phyloP scores from a whole-genome alignment of 30 jellyfish, hydroid and myxozoan species.

The Hydra vulgaris region DNA sequence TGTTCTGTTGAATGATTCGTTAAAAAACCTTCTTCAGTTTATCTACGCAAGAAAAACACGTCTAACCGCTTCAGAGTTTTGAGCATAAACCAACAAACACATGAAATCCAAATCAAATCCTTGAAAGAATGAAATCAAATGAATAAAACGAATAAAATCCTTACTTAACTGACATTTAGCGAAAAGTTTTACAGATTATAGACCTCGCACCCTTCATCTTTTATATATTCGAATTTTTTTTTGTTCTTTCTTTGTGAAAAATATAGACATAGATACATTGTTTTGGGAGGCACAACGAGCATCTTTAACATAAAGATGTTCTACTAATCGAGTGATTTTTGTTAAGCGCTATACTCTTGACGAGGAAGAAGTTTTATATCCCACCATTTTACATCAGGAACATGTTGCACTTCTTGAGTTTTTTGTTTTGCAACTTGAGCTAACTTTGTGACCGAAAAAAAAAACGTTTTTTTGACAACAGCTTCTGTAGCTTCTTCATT shows the following conservation, averaged over 20 bases:
- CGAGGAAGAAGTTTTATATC: constrained; percentile 30
- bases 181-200: too few species aligned
- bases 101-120: too few species aligned
- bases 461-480: constrained; percentile 83
- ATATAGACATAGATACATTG: constrained; percentile 74
- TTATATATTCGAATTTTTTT: constrained; percentile 90
- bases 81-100: too few species aligned
- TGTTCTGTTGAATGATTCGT: too few species aligned
- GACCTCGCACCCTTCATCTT: too few species aligned
- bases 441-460: constrained; percentile 93
- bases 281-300: constrained; percentile 94
- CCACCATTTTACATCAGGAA: constrained; percentile 99
- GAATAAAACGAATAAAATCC: too few species aligned
- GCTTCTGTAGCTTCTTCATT: constrained; percentile 90
- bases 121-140: too few species aligned
- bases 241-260: constrained; percentile 86
- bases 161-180: too few species aligned
- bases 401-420: constrained; percentile 30
- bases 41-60: too few species aligned
- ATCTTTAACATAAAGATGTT: constrained; percentile 78
- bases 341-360: constrained; percentile 32
- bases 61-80: too few species aligned
- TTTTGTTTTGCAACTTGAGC: constrained; percentile 82
- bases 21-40: too few species aligned
- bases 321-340: constrained; percentile 65